These are phyloP conservation scores for Colossoma macropomum DNA, from an alignment of 2,113 vertebrate species.

Conservation along the genomic window DNA sequence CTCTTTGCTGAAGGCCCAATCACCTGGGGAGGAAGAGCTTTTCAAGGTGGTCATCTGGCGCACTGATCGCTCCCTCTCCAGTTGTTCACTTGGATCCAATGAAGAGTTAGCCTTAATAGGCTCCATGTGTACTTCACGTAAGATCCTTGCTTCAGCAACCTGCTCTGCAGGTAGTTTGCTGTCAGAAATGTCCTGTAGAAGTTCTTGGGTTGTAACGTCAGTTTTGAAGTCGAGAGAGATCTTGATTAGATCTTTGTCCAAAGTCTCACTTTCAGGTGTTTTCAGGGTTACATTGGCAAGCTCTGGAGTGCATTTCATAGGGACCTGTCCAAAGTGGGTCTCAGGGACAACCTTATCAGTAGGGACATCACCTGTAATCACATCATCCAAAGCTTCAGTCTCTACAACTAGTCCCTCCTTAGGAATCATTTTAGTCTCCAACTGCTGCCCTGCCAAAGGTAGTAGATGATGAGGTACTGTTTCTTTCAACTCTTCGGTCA, in stretches of 20 bases:
- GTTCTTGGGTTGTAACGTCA: not conserved
- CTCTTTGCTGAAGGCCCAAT: no score
- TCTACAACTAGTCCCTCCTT: not conserved
- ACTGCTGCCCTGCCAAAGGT: not conserved
- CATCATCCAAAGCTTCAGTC: not conserved
- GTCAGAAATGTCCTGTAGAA: not conserved
- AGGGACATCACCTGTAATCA: not conserved
- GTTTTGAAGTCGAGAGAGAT: not conserved
- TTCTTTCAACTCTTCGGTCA: not conserved
- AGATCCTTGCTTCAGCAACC: not conserved
- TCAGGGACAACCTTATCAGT: not conserved
- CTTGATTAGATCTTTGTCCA: not conserved
- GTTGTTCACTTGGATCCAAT: no score
- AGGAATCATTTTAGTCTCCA: no score
- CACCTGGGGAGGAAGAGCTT: no score
- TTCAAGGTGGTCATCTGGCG: no score
- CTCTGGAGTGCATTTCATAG: not conserved
- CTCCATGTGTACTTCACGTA: no score
- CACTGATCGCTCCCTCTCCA: no score
- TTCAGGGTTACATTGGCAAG: not conserved
- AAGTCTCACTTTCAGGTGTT: not conserved
- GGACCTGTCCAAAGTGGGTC: not conserved
- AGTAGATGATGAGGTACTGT: not conserved
- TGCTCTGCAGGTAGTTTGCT: not conserved
- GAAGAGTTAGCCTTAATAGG: no score